phyloP scores from a whole-genome alignment of 2,797 vertebrate genomes.

The Chiloscyllium punctatum region DNA sequence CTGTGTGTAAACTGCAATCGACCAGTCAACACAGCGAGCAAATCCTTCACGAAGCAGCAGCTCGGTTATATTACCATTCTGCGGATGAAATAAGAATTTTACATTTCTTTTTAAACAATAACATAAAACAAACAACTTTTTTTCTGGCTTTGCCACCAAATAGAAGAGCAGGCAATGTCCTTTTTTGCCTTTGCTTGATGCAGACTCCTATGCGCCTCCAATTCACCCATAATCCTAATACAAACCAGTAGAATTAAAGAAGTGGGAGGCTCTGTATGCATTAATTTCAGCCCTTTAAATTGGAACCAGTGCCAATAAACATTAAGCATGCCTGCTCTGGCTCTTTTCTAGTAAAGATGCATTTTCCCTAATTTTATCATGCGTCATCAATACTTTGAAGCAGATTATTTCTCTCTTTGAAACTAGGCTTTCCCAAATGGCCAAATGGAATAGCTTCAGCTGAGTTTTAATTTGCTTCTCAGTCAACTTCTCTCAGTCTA shows the following conservation, averaged over 20 bases:
- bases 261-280: neutral
- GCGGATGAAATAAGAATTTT: neutral
- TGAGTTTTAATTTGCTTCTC: neutral
- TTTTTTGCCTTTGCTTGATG: neutral
- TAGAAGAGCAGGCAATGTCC: neutral
- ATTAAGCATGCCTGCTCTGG: neutral
- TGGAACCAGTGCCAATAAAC: too few relatives aligned
- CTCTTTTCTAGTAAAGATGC: neutral
- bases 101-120: neutral
- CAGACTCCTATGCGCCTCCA: neutral
- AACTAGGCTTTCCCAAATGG: neutral
- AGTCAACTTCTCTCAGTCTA: neutral
- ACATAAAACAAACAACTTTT: neutral
- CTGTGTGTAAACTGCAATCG: slow-evolving; percentile 88
- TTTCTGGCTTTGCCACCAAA: neutral
- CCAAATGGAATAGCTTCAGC: slow-evolving; percentile 2
- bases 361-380: neutral
- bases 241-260: neutral
- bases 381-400: neutral
- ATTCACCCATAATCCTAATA: neutral
- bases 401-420: neutral
- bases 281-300: neutral
- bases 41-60: slow-evolving; percentile 91
- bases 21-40: slow-evolving; percentile 95
- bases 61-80: slow-evolving; percentile 98